Evolutionary conservation across 2,113 vertebrate species (phyloP), one percentile per base, ranked within the genome.

Genomic region (Arvicanthis niloticus): DNA sequence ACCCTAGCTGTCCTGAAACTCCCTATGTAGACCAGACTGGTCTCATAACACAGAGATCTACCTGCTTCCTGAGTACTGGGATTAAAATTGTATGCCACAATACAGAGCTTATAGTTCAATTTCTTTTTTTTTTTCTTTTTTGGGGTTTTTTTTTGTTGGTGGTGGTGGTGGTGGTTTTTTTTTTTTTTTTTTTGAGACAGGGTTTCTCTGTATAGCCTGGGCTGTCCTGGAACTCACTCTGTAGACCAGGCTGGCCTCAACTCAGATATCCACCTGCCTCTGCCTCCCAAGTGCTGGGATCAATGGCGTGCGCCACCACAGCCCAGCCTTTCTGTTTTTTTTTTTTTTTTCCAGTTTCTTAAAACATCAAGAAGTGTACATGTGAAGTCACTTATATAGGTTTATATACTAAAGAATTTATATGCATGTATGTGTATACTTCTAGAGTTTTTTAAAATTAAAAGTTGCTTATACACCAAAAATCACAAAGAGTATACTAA

Each of bases 341-440:
- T n/a, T n/a, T n/a, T n/a, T n/a, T n/a, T n/a, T n/a, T n/a, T n/a
- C n/a, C n/a, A n/a, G n/a, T n/a, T n/a, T n/a, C 34, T 78, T 42
- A 92, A 91, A 89, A 91, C 21, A 89, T 37, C 13, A 94, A 95
- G 89, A 76, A 60, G 42, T 85, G 45, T 77, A 16, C 62, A 56
- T 48, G 92, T 75, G 24, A 95, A 89, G 51, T 76, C 75, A 86
- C 26, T 80, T 80, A 88, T 10, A 53, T 58, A 81, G 40, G 17
- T 72, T 78, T 68, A 88, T 10, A 90, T 4, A 94, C 17, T 58
- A 56, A 88, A 53, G 21, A 10, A 70, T 84, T 70, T 95, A 0
- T 77, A 81, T 92, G 26, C 9, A 3, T 34, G 7, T 56, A 3
- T 91, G 21, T 91, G 19, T 40, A 51, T 60, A 84, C 70, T 92